A percentile compares a stretch with the other conserved stretches of the same genome.
Evolutionary conservation across 2,113 vertebrate species (phyloP).

Genomic region (Rostratula benghalensis): DNA sequence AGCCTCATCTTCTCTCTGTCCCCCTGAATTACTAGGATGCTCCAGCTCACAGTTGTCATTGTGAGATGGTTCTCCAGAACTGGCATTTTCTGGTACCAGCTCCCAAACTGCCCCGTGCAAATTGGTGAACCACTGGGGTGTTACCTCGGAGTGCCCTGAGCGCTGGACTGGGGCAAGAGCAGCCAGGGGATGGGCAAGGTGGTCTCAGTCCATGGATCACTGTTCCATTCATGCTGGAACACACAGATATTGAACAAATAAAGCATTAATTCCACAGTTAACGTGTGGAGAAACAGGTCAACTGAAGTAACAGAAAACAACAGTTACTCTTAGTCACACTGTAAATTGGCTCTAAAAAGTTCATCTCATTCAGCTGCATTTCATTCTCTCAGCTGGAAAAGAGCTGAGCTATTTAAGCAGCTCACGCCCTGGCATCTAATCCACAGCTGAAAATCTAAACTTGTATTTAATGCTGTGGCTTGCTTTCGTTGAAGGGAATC

Average conservation of each 20-base stretch:
- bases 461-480: not conserved
- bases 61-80: not conserved
- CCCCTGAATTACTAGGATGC: not conserved
- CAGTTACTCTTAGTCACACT: not conserved
- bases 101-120: not conserved
- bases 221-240: not conserved
- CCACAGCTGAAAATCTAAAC: not conserved
- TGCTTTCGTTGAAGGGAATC: not conserved
- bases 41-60: not conserved
- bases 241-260: not conserved
- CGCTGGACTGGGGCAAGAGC: not conserved
- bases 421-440: not conserved
- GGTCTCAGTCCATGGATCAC: not conserved
- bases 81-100: not conserved
- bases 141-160: not conserved
- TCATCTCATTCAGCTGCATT: not conserved
- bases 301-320: not conserved
- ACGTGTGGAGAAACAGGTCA: not conserved
- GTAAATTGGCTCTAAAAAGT: not conserved
- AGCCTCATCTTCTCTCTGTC: not conserved
- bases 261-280: not conserved
- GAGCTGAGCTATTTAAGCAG: not conserved
- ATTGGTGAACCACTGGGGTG: accelerated
- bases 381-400: not conserved
- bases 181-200: not conserved